Evolutionary conservation across 2,888 invertebrate genomes (phyloP).

Genomic region (Nemurella pictetii): DNA sequence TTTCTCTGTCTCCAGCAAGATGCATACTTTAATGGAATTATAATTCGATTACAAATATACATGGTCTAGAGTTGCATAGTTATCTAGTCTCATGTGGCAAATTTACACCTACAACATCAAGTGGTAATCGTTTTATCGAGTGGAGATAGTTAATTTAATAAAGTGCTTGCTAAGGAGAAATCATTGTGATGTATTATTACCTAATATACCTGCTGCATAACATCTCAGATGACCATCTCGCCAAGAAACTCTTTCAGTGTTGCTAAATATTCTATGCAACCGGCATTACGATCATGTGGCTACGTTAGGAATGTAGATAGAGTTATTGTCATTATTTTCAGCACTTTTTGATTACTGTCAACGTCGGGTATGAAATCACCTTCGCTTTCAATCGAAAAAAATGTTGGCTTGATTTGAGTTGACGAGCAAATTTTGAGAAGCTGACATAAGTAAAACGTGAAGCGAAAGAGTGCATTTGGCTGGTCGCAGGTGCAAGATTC

Average conservation of each 20-base stretch:
- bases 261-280: not conserved
- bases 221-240: not conserved
- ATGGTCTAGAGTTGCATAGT: not conserved
- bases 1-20: not conserved
- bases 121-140: not conserved
- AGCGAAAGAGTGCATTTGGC: not conserved
- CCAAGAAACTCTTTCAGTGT: too few species aligned
- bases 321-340: not conserved
- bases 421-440: not conserved
- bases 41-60: not conserved
- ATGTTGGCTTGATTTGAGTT: not conserved
- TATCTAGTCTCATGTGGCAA: not conserved
- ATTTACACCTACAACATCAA: not conserved
- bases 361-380: not conserved
- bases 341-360: not conserved
- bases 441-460: too few species aligned
- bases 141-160: not conserved
- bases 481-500: not conserved
- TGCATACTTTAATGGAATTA: not conserved
- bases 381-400: not conserved
- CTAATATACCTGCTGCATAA: too few species aligned
- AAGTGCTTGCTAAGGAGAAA: not conserved
- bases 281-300: too few species aligned
- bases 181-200: not conserved
- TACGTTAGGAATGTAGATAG: too few species aligned